Evolutionary conservation across 2,797 vertebrate species (phyloP).

Genomic region (Catharus ustulatus): DNA sequence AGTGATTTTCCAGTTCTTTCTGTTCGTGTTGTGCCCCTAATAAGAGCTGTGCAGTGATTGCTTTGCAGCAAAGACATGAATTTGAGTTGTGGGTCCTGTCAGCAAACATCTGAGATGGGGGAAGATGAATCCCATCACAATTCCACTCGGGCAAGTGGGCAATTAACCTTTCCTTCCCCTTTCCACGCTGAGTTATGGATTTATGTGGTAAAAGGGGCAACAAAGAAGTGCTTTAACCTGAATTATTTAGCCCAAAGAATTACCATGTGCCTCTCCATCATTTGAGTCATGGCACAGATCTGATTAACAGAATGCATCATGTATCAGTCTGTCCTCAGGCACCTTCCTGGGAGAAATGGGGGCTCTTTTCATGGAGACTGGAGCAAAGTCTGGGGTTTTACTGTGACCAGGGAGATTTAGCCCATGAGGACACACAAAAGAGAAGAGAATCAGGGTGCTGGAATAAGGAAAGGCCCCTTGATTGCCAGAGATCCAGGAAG

Average conservation of each 20-base stretch:
- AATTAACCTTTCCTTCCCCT: neutral
- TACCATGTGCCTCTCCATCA: neutral
- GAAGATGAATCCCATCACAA: neutral
- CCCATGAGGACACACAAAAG: neutral
- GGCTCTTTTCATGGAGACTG: neutral
- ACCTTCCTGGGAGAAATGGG: neutral
- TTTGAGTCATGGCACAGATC: neutral
- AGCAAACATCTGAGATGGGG: neutral
- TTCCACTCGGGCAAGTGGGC: neutral
- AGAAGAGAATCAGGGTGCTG: neutral
- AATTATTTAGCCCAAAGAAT: neutral
- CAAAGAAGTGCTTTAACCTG: neutral
- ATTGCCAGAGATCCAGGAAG: neutral
- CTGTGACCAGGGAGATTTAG: neutral
- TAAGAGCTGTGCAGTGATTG: neutral
- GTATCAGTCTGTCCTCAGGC: neutral
- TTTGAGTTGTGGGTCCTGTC: neutral
- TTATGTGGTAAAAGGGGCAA: neutral
- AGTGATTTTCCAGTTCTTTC: neutral
- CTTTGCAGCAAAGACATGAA: neutral
- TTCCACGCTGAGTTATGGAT: neutral
- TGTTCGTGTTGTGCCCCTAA: accelerated
- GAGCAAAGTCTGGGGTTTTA: neutral
- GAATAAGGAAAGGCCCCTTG: neutral
- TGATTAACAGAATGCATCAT: neutral